Conservation (phyloP, 2,888 invertebrate genomes). For the Vannuccia rotundouncinata region DNA sequence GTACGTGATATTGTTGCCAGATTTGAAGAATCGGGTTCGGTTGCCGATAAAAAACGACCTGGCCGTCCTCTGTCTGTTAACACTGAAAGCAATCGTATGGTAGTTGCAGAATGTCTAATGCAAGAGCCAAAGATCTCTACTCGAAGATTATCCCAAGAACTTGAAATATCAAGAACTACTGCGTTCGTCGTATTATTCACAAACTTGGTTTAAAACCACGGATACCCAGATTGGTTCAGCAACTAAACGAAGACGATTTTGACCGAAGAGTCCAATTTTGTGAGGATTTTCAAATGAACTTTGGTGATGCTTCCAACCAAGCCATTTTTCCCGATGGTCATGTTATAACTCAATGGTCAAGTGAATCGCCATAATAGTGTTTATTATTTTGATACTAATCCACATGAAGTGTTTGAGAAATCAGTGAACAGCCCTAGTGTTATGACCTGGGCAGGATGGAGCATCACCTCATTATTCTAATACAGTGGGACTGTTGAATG, state of each 20-base stretch:
- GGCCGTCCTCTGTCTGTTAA: background rate
- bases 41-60: conserved; percentile 16
- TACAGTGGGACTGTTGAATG: conserved; percentile 16
- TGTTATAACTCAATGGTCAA: background rate
- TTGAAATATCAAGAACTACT: background rate
- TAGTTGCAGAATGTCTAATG: conserved; percentile 16
- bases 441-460: conserved; percentile 1
- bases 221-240: background rate
- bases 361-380: background rate
- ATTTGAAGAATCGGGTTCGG: conserved; percentile 2
- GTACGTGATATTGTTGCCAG: conserved; percentile 7
- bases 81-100: background rate
- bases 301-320: background rate
- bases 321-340: background rate
- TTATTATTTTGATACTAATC: background rate
- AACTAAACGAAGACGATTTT: background rate
- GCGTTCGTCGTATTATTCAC: background rate
- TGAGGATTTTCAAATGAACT: background rate
- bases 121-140: background rate
- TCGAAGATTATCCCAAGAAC: background rate
- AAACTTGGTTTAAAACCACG: background rate
- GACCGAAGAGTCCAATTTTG: background rate
- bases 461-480: background rate
- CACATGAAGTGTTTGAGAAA: background rate
- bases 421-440: background rate